phyloP scores from a whole-genome alignment of 2,113 vertebrate genomes.

The Thamnophis sirtalis region DNA sequence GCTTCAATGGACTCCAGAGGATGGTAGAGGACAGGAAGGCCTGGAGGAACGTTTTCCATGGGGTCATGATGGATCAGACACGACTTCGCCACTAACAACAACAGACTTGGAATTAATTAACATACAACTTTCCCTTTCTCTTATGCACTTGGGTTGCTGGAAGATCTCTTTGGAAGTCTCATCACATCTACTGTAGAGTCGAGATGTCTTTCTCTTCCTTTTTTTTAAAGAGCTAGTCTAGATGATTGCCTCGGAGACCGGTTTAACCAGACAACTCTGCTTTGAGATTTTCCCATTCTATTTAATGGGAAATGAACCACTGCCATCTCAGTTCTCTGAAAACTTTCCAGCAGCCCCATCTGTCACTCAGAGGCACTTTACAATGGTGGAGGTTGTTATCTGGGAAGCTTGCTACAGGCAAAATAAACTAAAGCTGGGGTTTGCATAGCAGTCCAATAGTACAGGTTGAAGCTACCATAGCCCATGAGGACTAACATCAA shows the following conservation, averaged over 20 bases:
- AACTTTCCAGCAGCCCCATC: constrained; percentile 49
- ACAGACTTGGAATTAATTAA: not conserved
- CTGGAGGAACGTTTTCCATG: no score
- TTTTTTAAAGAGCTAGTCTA: not conserved
- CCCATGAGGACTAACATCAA: constrained; percentile 30
- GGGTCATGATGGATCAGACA: no score
- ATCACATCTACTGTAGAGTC: not conserved
- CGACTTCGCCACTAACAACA: no score
- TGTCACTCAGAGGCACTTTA: constrained; percentile 27
- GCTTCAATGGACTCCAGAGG: no score
- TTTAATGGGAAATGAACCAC: constrained; percentile 35
- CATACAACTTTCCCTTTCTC: not conserved
- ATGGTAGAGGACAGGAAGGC: no score
- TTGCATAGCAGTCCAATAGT: constrained; percentile 30
- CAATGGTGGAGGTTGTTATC: constrained; percentile 40
- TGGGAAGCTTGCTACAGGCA: constrained; percentile 47
- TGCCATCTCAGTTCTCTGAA: constrained; percentile 54
- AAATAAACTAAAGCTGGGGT: constrained; percentile 26
- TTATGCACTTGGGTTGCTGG: not conserved
- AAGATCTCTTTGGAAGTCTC: not conserved
- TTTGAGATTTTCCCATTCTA: constrained; percentile 31
- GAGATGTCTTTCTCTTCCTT: not conserved
- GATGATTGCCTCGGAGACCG: constrained; percentile 38
- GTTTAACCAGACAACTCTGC: constrained; percentile 53
- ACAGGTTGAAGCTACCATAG: constrained; percentile 25